Conservation (phyloP, 1,140 invertebrate species). For the Mylabris phalerata region DNA sequence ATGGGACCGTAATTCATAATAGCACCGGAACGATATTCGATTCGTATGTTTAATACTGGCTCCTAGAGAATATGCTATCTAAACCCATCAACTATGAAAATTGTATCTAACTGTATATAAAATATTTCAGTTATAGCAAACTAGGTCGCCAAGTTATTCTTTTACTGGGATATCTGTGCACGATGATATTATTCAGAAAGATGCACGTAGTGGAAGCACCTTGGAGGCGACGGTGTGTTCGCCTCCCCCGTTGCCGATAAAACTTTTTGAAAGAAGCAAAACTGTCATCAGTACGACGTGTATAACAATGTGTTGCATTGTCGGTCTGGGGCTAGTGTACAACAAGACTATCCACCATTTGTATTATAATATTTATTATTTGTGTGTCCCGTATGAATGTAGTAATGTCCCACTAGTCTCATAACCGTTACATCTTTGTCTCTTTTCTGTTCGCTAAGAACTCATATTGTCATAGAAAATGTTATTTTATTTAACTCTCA, state of each 20-base stretch:
- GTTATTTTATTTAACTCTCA: conserved; percentile 41
- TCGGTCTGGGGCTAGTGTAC: conserved; percentile 21
- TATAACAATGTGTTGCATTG: conserved; percentile 41
- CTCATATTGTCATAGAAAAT: conserved; percentile 29
- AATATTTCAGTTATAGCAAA: neutral
- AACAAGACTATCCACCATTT: conserved; percentile 20
- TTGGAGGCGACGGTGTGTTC: neutral
- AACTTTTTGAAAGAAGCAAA: conserved; percentile 42
- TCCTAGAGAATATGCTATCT: neutral
- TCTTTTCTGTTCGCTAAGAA: conserved; percentile 18
- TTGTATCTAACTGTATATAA: too few relatives aligned
- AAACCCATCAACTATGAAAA: too few relatives aligned
- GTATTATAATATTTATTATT: conserved; percentile 45
- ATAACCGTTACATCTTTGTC: conserved; percentile 22
- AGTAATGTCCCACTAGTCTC: conserved; percentile 33
- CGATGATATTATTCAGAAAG: conserved; percentile 22
- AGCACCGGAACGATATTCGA: conserved; percentile 3
- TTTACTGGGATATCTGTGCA: conserved; percentile 5
- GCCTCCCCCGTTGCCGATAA: conserved; percentile 35
- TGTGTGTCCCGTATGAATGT: conserved; percentile 38
- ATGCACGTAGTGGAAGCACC: conserved; percentile 19
- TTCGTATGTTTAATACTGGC: conserved; percentile 5
- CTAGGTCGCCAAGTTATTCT: neutral
- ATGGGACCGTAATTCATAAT: conserved; percentile 10
- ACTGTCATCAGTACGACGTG: conserved; percentile 39